Evolutionary conservation across 2,888 invertebrate species (phyloP).

Genomic region (Anoplius nigerrimus): DNA sequence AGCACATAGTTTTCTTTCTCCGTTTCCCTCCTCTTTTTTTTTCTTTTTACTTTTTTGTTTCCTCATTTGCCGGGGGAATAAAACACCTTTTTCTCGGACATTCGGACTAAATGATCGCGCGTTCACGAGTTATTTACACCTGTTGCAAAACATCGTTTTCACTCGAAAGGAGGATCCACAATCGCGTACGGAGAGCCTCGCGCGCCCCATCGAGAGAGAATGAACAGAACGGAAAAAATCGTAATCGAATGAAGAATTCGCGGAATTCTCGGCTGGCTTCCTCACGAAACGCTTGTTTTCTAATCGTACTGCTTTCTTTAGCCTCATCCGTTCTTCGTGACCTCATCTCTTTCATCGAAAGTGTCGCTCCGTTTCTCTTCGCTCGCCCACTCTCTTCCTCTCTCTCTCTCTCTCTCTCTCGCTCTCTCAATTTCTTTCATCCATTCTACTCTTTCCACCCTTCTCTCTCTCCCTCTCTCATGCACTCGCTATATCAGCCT

Average conservation of each 20-base stretch:
- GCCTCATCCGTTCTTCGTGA: conserved; percentile 40
- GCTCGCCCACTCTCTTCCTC: conserved; percentile 12
- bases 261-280: conserved; percentile 45
- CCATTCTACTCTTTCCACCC: conserved; percentile 12
- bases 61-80: background rate
- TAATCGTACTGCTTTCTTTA: conserved; percentile 49
- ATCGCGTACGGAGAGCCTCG: too few species aligned
- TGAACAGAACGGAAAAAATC: background rate
- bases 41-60: too few species aligned
- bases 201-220: conserved; percentile 13
- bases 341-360: conserved; percentile 34
- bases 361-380: conserved; percentile 20
- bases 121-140: background rate
- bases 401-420: conserved; percentile 5
- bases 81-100: background rate
- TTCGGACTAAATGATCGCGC: background rate
- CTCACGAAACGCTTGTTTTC: conserved; percentile 40
- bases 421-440: conserved; percentile 7
- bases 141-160: background rate
- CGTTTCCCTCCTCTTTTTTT: too few species aligned
- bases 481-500: conserved; percentile 7
- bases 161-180: background rate
- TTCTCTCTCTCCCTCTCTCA: conserved; percentile 12
- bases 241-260: conserved; percentile 17
- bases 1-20: background rate